Percentiles rank a stretch among this genome's conserved stretches.
Conservation (phyloP, 2,113 vertebrate genomes). For the Tiliqua scincoides region DNA sequence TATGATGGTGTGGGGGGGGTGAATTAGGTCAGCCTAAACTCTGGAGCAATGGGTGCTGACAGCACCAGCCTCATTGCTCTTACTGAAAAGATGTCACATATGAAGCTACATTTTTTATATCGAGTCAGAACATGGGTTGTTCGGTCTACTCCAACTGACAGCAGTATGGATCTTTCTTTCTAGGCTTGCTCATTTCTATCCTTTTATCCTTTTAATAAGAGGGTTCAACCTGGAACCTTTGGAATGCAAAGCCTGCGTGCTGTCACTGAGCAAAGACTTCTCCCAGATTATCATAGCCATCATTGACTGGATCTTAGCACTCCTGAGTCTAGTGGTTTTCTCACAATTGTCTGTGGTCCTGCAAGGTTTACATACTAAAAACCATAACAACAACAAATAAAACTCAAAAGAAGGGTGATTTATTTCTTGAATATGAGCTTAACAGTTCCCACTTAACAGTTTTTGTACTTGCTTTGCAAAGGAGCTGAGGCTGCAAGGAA, state of each 20-base stretch:
- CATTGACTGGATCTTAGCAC: not conserved
- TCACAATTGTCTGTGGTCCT: not conserved
- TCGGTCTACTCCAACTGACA: not conserved
- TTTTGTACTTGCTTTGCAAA: too few species aligned
- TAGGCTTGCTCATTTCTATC: not conserved
- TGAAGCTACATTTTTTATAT: not conserved
- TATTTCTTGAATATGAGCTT: not conserved
- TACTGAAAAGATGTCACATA: not conserved
- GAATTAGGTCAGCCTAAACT: not conserved
- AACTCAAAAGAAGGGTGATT: not conserved
- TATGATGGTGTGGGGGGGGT: not conserved
- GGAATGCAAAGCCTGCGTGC: not conserved
- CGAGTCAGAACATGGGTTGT: not conserved
- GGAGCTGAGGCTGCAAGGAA: too few species aligned
- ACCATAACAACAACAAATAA: too few species aligned
- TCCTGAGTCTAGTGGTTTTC: not conserved
- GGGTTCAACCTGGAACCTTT: not conserved
- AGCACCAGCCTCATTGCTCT: not conserved
- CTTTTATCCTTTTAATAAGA: too few species aligned
- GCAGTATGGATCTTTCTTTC: not conserved
- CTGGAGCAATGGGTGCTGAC: not conserved
- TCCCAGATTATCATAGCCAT: not conserved
- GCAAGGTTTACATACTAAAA: not conserved
- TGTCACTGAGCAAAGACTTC: not conserved
- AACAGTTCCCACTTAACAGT: not conserved